Percentiles rank a stretch among this genome's conserved stretches.
Conservation (phyloP, 2,888 invertebrate genomes). For the Cryptocephalus primarius region DNA sequence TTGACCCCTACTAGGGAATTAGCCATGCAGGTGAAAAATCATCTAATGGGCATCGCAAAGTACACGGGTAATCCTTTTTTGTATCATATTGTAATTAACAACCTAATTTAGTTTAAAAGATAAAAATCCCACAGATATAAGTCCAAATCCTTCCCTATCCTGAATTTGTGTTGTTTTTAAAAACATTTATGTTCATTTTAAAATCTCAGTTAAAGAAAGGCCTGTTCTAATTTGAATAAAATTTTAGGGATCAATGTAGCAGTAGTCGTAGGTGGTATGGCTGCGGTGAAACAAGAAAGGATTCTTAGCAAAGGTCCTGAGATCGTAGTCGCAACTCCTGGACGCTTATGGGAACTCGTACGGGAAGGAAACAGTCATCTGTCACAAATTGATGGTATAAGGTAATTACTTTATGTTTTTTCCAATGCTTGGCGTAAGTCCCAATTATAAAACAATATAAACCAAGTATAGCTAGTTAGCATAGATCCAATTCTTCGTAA, state of each 20-base stretch:
- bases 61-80: constrained; percentile 62
- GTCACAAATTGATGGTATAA: constrained; percentile 57
- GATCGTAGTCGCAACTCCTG: constrained; percentile 94
- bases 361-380: constrained; percentile 68
- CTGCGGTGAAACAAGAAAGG: constrained; percentile 86
- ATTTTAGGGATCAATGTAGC: constrained; percentile 52
- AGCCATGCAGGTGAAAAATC: constrained; percentile 87
- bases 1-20: constrained; percentile 94
- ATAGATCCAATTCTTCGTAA: no score
- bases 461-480: no score
- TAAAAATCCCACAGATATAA: no score
- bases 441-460: no score
- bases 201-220: no score
- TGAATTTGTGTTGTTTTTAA: no score
- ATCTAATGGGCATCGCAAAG: constrained; percentile 68
- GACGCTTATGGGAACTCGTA: constrained; percentile 90
- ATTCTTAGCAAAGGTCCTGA: constrained; percentile 75
- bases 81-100: no score
- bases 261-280: constrained; percentile 88
- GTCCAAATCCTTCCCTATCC: background rate
- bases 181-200: no score
- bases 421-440: no score
- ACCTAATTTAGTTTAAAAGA: no score
- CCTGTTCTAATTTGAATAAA: no score
- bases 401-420: constrained; percentile 32